Conservation (phyloP, 2,113 vertebrate genomes). For the Gasterosteus aculeatus region DNA sequence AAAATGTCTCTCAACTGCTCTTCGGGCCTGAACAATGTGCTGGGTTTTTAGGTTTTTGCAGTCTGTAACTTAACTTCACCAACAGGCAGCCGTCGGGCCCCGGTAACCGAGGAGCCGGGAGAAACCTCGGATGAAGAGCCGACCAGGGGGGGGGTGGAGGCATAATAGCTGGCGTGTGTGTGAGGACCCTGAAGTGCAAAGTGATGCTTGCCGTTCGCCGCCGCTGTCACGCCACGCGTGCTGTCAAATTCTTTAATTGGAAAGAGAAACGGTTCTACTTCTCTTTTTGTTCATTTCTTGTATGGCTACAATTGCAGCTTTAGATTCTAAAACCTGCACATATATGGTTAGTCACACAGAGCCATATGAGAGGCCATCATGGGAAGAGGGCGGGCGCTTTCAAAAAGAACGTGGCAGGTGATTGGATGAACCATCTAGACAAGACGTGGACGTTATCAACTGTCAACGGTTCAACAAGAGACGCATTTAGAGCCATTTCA, state of each 20-base stretch:
- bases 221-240: not conserved
- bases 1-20: not conserved
- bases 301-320: not conserved
- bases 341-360: not conserved
- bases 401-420: not conserved
- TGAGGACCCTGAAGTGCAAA: not conserved
- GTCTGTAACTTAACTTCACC: slow-evolving; percentile 16
- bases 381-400: too few species aligned
- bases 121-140: slow-evolving; percentile 22
- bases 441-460: not conserved
- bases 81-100: slow-evolving; percentile 19
- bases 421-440: not conserved
- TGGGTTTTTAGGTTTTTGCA: not conserved
- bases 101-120: slow-evolving; percentile 19
- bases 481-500: not conserved
- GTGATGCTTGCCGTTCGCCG: slow-evolving; percentile 1
- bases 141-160: not conserved
- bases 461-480: not conserved
- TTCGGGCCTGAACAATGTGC: not conserved
- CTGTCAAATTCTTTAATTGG: not conserved
- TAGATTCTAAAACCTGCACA: not conserved
- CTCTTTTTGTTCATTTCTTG: too few species aligned
- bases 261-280: too few species aligned
- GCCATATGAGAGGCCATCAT: too few species aligned
- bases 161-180: not conserved